Evolutionary conservation across 2,113 vertebrate genomes (phyloP).

Genomic region (Epinephelus cyanopodus): DNA sequence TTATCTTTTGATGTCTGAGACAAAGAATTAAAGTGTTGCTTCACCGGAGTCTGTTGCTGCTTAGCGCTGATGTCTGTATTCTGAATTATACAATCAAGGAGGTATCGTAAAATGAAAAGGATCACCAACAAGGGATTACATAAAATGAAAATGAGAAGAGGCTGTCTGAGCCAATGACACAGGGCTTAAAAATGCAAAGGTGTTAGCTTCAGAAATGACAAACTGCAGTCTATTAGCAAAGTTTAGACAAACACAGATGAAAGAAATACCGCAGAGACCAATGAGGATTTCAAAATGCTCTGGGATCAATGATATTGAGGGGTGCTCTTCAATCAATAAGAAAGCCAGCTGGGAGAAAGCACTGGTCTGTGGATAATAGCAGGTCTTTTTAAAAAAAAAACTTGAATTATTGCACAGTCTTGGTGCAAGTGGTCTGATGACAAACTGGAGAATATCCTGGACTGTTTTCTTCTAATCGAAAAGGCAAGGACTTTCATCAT

Average conservation of each 20-base stretch:
- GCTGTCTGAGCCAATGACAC: not conserved
- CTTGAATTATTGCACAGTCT: constrained; percentile 30
- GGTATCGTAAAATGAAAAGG: not conserved
- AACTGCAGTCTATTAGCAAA: constrained; percentile 2
- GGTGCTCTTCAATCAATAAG: constrained; percentile 40
- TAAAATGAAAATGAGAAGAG: constrained; percentile 10
- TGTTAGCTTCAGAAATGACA: constrained; percentile 14
- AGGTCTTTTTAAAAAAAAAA: constrained; percentile 46
- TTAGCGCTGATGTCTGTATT: not conserved
- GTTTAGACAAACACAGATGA: constrained; percentile 15
- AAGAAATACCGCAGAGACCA: constrained; percentile 27
- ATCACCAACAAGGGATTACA: constrained; percentile 6
- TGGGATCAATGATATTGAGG: constrained; percentile 37
- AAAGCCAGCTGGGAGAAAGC: constrained; percentile 37
- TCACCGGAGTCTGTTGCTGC: not conserved
- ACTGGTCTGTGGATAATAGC: constrained; percentile 35
- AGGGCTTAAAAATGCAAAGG: constrained; percentile 24
- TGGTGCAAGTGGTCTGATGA: constrained; percentile 14
- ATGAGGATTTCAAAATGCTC: constrained; percentile 38
- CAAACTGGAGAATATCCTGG: constrained; percentile 30
- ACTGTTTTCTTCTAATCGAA: not conserved
- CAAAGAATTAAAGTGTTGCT: not conserved
- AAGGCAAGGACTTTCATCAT: constrained; percentile 17
- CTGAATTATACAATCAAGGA: not conserved
- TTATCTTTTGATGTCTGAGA: constrained; percentile 13